Base-by-base conservation (phyloP, 2,113 vertebrate genomes). In the Anthoscopus minutus region DNA sequence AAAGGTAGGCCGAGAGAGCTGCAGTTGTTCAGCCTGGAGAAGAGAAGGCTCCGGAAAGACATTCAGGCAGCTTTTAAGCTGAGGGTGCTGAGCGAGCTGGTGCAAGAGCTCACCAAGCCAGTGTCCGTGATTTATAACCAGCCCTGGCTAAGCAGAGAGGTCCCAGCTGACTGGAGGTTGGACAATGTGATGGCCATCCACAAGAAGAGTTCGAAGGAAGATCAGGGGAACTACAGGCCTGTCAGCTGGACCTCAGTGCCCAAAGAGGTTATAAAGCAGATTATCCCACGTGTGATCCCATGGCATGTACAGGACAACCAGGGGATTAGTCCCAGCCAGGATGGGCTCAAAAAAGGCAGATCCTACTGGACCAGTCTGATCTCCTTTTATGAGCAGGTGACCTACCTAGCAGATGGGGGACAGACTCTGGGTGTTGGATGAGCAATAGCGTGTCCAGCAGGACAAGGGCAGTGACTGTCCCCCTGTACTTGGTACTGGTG, bases 351-450 rank as follows among this genome's bases (percentile, higher is more conserved):
- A 28, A 56, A 85, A 65, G 40, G 40, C 40, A 84, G n/a, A n/a
- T 56, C 35, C 30, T 85, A 30, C 60, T 74, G 30, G 42, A 48
- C n/a, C 50, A n/a, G 23, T 20, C 15, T 30, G 50, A 40, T n/a
- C 23, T 54, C 22, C n/a, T 40, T 65, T 28, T 30, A 48, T 16
- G 30, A 48, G 19, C 60, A 74, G 19, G 4, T 40, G 60, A 74
- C 15, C 30, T 20, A 9, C 15, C 23, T 23, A 65, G 35, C 0
- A 0, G 24, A 30, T 24, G 7, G 3, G 20, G 10, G 7, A 57
- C 74, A 57, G 30, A 38, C 30, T 56, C 30, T 24, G 42, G 9
- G 16, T 70, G 9, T n/a, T 47, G 38, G 14, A 45, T 64, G 33
- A 72, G n/a, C n/a, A 45, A 33, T 4, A 6, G 50, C 12, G 12